Conservation (phyloP, 2,888 invertebrate genomes). For the Ichneumoninae sp. region DNA sequence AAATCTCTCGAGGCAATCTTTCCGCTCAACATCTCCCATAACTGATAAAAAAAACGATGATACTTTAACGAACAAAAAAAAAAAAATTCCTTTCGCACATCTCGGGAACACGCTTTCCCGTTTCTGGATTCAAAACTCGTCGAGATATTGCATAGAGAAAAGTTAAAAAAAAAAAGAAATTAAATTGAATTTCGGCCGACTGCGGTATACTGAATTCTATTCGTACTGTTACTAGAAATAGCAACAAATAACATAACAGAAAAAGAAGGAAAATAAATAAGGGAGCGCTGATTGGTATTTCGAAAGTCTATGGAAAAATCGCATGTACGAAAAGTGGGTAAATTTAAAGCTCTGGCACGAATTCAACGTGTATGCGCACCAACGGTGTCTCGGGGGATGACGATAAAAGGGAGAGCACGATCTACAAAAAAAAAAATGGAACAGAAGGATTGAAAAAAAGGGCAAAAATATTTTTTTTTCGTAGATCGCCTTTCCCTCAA, state of each 20-base stretch:
- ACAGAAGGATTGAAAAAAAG: slow-evolving; percentile 1
- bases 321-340: slow-evolving; percentile 59
- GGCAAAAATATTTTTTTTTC: slow-evolving; percentile 46
- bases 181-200: background rate
- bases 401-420: slow-evolving; percentile 40
- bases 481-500: slow-evolving; percentile 54
- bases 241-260: background rate
- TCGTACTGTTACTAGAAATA: slow-evolving; percentile 7
- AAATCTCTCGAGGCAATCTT: slow-evolving; percentile 29
- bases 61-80: slow-evolving; percentile 15
- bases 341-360: slow-evolving; percentile 46
- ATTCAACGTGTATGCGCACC: slow-evolving; percentile 42
- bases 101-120: background rate
- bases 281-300: slow-evolving; percentile 12
- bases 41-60: background rate
- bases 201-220: background rate
- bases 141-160: background rate
- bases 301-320: slow-evolving; percentile 42
- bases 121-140: background rate
- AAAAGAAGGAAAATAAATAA: slow-evolving; percentile 8
- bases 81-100: slow-evolving; percentile 41
- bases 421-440: slow-evolving; percentile 43
- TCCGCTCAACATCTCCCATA: slow-evolving; percentile 40
- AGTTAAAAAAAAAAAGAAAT: background rate
- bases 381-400: slow-evolving; percentile 1